Base-by-base conservation (phyloP, 2,113 vertebrate genomes). In the Pampusana beccarii region DNA sequence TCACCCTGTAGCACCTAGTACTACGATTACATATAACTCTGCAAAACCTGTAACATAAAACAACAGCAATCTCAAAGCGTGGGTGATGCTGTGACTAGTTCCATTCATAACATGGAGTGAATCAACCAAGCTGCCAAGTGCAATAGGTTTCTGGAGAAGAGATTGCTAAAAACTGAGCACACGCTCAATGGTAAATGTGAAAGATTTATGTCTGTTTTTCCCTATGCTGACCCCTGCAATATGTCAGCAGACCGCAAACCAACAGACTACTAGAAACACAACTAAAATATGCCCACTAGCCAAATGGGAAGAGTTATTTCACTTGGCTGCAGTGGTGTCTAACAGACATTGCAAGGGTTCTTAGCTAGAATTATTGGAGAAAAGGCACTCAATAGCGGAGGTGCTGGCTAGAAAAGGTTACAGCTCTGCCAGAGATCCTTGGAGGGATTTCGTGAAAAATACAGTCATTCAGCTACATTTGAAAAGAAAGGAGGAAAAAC, bases 271-370 rank as follows among this genome's bases (percentile, higher is more conserved):
- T 33, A 16, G 11, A 79, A 64, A 53, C 20, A 86, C 25, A 24
- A 50, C 31, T 34, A 6, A 90, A 92, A 89, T 16, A 28, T 57
- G 56, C 83, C 77, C 28, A 5, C 38, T 80, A 83, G 89, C 69
- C 84, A 96, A 92, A 71, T 57, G 38, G 66, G 84, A 91, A 95
- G 89, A 95, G 65, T 89, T 84, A 92, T 92, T 87, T 61, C 75
- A 65, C 40, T 53, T 91, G 74, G 46, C 91, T 91, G 60, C 84
- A 83, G 5, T 15, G 10, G 53, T 28, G 60, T 69, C 29, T 40
- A 58, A 48, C 19, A 94, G 73, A 24, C 42, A 44, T 28, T 72
- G 19, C 34, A 90, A 65, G 28, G 28, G 87, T 16, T 92, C 80
- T 69, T 78, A 78, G 67, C 46, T 58, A 81, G 40, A 81, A 87